Evolutionary conservation across 2,113 vertebrate genomes (phyloP).

Genomic region (Elanus axillaris): DNA sequence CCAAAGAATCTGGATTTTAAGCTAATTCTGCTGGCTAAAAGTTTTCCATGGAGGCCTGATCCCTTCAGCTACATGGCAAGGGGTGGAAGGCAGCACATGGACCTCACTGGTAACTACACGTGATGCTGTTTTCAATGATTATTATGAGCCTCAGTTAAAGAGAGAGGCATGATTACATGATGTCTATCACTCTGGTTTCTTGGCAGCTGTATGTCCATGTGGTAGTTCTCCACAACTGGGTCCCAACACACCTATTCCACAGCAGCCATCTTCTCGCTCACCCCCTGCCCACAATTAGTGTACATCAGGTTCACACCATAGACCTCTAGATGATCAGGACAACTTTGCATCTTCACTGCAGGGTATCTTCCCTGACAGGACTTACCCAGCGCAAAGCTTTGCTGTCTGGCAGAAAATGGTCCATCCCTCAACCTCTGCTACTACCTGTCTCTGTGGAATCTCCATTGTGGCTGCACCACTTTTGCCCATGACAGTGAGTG

Average conservation of each 20-base stretch:
- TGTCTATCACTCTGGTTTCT: background rate
- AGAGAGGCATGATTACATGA: accelerated
- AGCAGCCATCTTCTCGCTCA: background rate
- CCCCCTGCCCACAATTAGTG: background rate
- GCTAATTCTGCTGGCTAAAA: background rate
- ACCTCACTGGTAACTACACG: background rate
- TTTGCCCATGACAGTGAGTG: background rate
- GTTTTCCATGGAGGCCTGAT: background rate
- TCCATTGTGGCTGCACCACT: background rate
- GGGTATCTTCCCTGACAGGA: background rate
- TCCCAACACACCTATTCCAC: background rate
- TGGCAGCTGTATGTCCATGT: background rate
- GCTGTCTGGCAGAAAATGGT: background rate
- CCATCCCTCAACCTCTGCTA: background rate
- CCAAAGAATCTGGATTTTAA: background rate
- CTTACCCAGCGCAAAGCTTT: background rate
- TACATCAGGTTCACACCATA: accelerated
- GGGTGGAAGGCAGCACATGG: background rate
- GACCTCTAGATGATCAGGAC: background rate
- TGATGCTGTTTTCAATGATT: background rate
- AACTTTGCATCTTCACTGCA: background rate
- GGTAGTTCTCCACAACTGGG: background rate
- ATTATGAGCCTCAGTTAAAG: background rate
- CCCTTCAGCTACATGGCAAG: background rate
- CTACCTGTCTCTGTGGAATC: background rate